phyloP scores from a whole-genome alignment of 2,888 invertebrate species.

The Caenorhabditis sp. region DNA sequence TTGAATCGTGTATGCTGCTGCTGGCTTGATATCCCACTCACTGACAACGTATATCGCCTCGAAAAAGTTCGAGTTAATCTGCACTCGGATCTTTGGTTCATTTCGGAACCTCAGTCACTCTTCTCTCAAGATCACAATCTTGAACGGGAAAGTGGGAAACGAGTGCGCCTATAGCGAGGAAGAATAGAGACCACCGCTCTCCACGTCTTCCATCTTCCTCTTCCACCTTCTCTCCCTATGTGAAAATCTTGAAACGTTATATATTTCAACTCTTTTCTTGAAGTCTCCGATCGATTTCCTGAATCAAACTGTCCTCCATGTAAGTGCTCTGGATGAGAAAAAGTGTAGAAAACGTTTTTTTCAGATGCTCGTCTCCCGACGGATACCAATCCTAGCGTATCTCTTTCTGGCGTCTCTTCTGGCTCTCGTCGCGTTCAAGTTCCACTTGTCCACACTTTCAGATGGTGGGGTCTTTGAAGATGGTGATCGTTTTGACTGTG shows the following conservation, averaged over 20 bases:
- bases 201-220: slow-evolving; percentile 19
- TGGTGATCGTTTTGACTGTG: slow-evolving; percentile 21
- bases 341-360: not conserved
- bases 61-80: not conserved
- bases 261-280: no score
- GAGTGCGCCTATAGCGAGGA: slow-evolving; percentile 15
- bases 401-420: slow-evolving; percentile 51
- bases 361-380: slow-evolving; percentile 51
- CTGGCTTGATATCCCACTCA: not conserved
- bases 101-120: not conserved
- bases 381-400: slow-evolving; percentile 54
- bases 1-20: no score
- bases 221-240: slow-evolving; percentile 1
- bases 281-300: not conserved
- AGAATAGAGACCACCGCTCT: slow-evolving; percentile 17
- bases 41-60: no score
- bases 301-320: not conserved
- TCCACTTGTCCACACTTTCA: slow-evolving; percentile 41
- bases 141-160: slow-evolving; percentile 22
- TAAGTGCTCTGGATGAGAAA: not conserved
- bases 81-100: not conserved
- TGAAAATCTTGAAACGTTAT: not conserved
- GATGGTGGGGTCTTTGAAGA: slow-evolving; percentile 46
- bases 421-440: slow-evolving; percentile 46
- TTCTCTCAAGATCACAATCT: slow-evolving; percentile 20